phyloP scores from a whole-genome alignment of 1,140 invertebrate genomes.

The Drosophila setifemur region DNA sequence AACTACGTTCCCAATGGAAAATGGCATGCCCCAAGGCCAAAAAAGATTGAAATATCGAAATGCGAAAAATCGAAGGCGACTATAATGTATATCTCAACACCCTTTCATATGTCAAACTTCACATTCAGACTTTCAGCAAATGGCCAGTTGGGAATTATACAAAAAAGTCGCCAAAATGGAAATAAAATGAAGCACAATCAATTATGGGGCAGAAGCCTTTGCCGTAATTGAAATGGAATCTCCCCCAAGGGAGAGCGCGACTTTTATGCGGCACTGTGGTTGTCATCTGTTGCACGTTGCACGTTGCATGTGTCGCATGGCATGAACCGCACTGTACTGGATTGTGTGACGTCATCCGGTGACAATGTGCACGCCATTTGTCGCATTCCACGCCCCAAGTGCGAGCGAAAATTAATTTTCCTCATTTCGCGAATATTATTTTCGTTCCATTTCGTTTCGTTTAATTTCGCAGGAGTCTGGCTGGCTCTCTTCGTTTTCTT shows the following conservation, averaged over 20 bases:
- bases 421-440: conserved; percentile 63
- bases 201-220: conserved; percentile 2
- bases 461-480: conserved; percentile 30
- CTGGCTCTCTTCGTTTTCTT: conserved; percentile 17
- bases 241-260: neutral
- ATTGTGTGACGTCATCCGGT: neutral
- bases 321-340: neutral
- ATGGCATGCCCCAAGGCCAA: too few species aligned
- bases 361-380: neutral
- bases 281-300: conserved; percentile 21
- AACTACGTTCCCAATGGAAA: too few species aligned
- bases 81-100: too few species aligned
- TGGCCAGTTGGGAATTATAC: neutral
- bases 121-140: too few species aligned
- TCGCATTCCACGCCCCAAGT: neutral
- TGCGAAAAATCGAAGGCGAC: too few species aligned
- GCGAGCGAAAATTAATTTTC: conserved; percentile 66
- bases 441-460: conserved; percentile 52
- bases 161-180: too few species aligned
- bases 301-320: too few species aligned
- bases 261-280: conserved; percentile 2
- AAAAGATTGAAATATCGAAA: too few species aligned
- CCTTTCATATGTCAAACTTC: too few species aligned
- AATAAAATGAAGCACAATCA: conserved; percentile 4
- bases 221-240: conserved; percentile 4